Base-by-base conservation (phyloP, 2,888 invertebrate genomes). In the Diaprepes abbreviatus region DNA sequence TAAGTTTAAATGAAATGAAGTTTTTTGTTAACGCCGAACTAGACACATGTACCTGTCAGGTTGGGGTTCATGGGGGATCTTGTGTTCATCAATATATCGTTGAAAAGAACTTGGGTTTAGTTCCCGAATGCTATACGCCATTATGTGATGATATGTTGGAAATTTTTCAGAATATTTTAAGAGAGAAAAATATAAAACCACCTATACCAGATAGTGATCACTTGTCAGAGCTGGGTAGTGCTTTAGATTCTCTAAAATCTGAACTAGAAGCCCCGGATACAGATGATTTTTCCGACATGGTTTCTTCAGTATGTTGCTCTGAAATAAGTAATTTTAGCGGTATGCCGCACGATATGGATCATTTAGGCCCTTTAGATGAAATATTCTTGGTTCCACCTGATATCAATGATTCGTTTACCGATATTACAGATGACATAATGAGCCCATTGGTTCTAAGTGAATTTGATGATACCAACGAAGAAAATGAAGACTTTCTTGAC, bases 61-160 rank as follows among this genome's bases (percentile, higher is more conserved):
- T 63, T 2, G 50, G 36, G n/a, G 50, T 58, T 19, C 48, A 63
- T 16, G 68, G 63, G 1, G 58, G 68, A 0, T 57, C 63, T 24
- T 68, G 68, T 21, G 57, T 68, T 5, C 68, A 68, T 40, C 68
- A 68, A 17, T 68, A 68, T 33, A 63, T 68, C 7, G 63, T 63
- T 12, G 68, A 68, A 19, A 43, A 43, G n/a, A 33, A 62, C 10
- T 10, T 63, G 6, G 68, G 58, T 7, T 16, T 50, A 14, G 36
- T 63, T 10, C 68, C 68, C 5, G 68, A 68, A 57, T 63, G 63
- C 17, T 63, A 68, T 28, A 68, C 62, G 4, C 57, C 62, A 9
- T 48, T 68, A 21, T 48, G 33, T n/a, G 58, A 57, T 2, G 57
- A 68, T 28, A 63, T 58, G 50, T 33, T 58, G 6, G 54, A n/a